phyloP scores from a whole-genome alignment of 2,797 vertebrate genomes.

The Balearica regulorum region DNA sequence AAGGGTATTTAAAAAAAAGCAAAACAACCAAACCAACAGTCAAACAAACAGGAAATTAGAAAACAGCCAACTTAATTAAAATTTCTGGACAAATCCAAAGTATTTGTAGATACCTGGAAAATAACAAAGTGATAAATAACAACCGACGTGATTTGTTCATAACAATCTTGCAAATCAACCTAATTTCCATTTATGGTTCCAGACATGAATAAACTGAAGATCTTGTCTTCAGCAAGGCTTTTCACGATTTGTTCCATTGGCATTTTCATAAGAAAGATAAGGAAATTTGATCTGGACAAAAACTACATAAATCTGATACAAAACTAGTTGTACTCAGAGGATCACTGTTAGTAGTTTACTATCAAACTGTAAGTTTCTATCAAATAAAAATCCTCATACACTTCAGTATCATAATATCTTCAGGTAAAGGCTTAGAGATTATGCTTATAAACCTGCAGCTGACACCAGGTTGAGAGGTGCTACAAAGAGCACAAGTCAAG shows the following conservation, averaged over 20 bases:
- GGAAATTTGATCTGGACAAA: background rate
- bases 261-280: background rate
- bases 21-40: background rate
- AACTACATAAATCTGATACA: background rate
- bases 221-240: background rate
- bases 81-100: background rate
- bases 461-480: background rate
- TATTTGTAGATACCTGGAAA: background rate
- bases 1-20: background rate
- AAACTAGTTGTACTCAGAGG: background rate
- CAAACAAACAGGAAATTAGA: background rate
- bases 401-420: background rate
- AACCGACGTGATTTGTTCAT: background rate
- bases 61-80: background rate
- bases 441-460: background rate
- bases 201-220: background rate
- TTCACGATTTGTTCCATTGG: background rate
- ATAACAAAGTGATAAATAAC: background rate
- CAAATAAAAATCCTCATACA: background rate
- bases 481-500: background rate
- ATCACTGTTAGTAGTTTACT: background rate
- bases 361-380: background rate
- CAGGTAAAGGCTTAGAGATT: background rate
- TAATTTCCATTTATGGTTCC: background rate
- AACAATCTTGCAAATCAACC: background rate